Percentiles rank a stretch among this genome's conserved stretches.
phyloP scores from a whole-genome alignment of 1,140 invertebrate genomes.

The Chrysomallon squamiferum region DNA sequence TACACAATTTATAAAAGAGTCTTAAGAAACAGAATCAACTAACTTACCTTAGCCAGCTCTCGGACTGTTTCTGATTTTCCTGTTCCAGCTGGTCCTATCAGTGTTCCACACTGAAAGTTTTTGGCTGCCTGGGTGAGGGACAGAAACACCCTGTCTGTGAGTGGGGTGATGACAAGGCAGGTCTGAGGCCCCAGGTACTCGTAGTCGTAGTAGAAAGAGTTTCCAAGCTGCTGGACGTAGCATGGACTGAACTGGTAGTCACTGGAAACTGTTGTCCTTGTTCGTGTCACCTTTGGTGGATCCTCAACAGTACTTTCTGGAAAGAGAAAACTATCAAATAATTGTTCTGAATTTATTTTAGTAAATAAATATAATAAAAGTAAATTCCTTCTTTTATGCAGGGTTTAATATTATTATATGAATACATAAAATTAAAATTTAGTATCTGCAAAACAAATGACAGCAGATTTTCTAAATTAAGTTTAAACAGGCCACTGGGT shows the following conservation, averaged over 20 bases:
- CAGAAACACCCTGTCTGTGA: slow-evolving; percentile 55
- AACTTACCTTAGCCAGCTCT: slow-evolving; percentile 52
- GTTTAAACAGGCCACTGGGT: too few relatives aligned
- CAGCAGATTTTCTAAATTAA: too few relatives aligned
- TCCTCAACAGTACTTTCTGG: slow-evolving; percentile 22
- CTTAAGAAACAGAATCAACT: too few relatives aligned
- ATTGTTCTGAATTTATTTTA: too few relatives aligned
- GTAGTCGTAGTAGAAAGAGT: slow-evolving; percentile 55
- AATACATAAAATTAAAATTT: too few relatives aligned
- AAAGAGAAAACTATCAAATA: neutral
- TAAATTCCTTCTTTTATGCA: too few relatives aligned
- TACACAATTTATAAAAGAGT: too few relatives aligned
- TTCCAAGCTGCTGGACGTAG: slow-evolving; percentile 51
- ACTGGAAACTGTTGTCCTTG: slow-evolving; percentile 50
- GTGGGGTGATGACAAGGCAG: slow-evolving; percentile 51
- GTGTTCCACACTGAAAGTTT: slow-evolving; percentile 52
- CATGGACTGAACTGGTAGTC: slow-evolving; percentile 56
- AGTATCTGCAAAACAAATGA: too few relatives aligned
- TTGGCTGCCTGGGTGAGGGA: slow-evolving; percentile 54
- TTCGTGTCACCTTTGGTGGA: slow-evolving; percentile 32
- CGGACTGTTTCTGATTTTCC: slow-evolving; percentile 60
- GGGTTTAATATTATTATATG: too few relatives aligned
- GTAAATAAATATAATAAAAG: too few relatives aligned
- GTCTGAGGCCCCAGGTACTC: slow-evolving; percentile 54
- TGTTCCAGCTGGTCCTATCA: slow-evolving; percentile 52